Evolutionary conservation across 2,113 vertebrate species (phyloP), one percentile per base, ranked within the genome.

Genomic region (Chrysochloris asiatica): DNA sequence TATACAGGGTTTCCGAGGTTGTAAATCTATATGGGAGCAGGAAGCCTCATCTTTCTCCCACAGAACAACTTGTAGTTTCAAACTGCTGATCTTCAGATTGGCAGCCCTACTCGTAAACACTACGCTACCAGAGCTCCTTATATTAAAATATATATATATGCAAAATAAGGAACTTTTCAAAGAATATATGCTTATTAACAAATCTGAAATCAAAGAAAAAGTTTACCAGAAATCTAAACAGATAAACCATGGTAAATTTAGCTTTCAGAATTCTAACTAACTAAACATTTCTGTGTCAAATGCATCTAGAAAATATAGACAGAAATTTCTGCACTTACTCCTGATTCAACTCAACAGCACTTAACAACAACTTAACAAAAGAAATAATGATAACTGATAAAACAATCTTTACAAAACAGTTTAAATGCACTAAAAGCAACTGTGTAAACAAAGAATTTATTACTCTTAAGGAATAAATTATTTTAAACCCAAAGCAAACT

Each of bases 151-250:
- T n/a, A n/a, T n/a, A n/a, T n/a, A n/a, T n/a, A n/a, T n/a, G n/a
- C n/a, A 47, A 73, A 88, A 6, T 33, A 83, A 81, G 30, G 41
- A 93, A 75, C 69, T 75, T 76, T 69, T 72, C 38, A 92, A 36
- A 91, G 78, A 33, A 90, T 43, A 76, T 45, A 69, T 45, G 24
- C 52, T 92, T 21, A 78, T 43, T 10, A 54, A 19, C 36, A 91
- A 81, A 43, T 4, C 17, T 71, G 17, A 87, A 95, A 72, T 84
- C 63, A 75, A 86, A 80, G 36, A 59, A 86, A 86, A 91, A 50
- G 19, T 48, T 86, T 50, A 86, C 36, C 33, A 78, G 73, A 69
- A 80, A 41, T 56, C 3, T 86, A 54, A 87, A 76, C 19, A 43
- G 38, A 24, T 81, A 65, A 89, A 80, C 8, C 11, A 65, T 65